Conservation (phyloP, 2,888 invertebrate genomes). For the Pterostichus niger region DNA sequence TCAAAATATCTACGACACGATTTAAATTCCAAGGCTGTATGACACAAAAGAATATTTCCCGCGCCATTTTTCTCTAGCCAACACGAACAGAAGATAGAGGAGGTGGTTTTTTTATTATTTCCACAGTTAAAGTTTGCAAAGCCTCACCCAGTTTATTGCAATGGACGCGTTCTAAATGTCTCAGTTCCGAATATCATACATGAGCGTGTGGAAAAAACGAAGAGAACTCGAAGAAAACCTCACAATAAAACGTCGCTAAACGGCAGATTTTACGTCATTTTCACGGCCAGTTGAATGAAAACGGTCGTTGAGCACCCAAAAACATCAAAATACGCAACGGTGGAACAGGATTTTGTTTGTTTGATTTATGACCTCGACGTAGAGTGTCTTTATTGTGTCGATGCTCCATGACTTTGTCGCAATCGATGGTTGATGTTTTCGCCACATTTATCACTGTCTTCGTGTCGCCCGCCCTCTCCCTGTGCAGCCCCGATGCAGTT, state of each 20-base stretch:
- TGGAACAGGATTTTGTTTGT: constrained; percentile 58
- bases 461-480: background rate
- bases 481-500: background rate
- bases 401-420: constrained; percentile 32
- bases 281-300: constrained; percentile 64
- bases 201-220: constrained; percentile 9
- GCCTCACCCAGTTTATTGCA: constrained; percentile 56
- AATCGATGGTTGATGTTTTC: constrained; percentile 31
- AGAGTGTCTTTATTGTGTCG: constrained; percentile 46
- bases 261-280: constrained; percentile 64
- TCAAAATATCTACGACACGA: constrained; percentile 15
- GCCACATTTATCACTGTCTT: constrained; percentile 57
- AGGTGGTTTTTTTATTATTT: constrained; percentile 53
- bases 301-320: constrained; percentile 58
- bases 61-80: constrained; percentile 24
- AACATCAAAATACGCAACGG: constrained; percentile 52
- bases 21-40: constrained; percentile 57
- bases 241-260: constrained; percentile 61
- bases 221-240: constrained; percentile 39
- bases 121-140: constrained; percentile 60
- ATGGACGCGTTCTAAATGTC: constrained; percentile 54
- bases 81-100: background rate
- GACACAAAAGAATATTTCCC: constrained; percentile 59
- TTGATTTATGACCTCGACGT: constrained; percentile 51
- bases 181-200: constrained; percentile 60